phyloP scores from a whole-genome alignment of 2,888 invertebrate genomes.

The Chorisops tibialis region DNA sequence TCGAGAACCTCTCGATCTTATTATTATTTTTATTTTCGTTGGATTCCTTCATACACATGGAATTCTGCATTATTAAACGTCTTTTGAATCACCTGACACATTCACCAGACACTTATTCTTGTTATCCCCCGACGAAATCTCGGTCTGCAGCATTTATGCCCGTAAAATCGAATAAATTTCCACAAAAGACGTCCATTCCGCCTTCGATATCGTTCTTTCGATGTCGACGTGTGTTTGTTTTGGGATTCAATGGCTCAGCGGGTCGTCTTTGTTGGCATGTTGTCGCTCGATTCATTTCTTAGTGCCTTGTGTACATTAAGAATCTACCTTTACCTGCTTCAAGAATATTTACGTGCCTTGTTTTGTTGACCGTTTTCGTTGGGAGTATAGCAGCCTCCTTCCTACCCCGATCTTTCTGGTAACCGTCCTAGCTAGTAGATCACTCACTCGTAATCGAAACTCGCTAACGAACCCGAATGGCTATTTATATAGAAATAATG shows the following conservation, averaged over 20 bases:
- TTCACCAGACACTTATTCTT: constrained; percentile 3
- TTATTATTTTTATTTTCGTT: too few species aligned
- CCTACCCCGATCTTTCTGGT: too few species aligned
- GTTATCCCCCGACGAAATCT: constrained; percentile 14
- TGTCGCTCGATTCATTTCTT: constrained; percentile 48
- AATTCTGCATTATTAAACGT: constrained; percentile 2
- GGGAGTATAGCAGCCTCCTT: not conserved
- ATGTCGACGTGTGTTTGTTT: constrained; percentile 30
- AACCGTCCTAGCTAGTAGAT: too few species aligned
- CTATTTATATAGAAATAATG: constrained; percentile 1
- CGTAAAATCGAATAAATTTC: constrained; percentile 30
- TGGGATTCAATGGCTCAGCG: constrained; percentile 50
- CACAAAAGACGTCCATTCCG: constrained; percentile 26
- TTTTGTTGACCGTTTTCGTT: not conserved
- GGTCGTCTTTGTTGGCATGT: constrained; percentile 53
- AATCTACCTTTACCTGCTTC: constrained; percentile 17
- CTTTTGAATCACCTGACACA: constrained; percentile 5
- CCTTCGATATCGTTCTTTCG: constrained; percentile 3
- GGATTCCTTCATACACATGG: not conserved
- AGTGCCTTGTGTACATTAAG: constrained; percentile 20
- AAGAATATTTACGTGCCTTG: not conserved
- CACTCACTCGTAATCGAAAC: too few species aligned
- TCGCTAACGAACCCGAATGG: too few species aligned
- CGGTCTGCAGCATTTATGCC: constrained; percentile 6
- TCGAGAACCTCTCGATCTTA: not conserved